Evolutionary conservation across 2,888 invertebrate genomes (phyloP).

Genomic region (Tanypteryx hageni): DNA sequence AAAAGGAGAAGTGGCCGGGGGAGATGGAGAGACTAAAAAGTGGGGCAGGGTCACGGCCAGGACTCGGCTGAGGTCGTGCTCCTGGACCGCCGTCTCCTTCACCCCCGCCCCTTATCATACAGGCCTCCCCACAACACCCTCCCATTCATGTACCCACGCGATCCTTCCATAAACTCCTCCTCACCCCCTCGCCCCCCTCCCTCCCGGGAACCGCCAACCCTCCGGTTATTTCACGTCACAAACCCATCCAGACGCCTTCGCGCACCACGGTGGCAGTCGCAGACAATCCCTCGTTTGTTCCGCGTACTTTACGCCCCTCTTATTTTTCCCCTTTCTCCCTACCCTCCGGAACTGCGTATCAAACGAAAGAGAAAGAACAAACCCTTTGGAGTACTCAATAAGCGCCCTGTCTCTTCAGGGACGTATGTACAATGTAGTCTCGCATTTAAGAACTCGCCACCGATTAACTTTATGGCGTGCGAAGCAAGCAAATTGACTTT

Average conservation of each 20-base stretch:
- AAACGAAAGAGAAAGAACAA: neutral
- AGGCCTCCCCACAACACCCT: neutral
- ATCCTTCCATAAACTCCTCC: neutral
- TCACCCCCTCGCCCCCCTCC: neutral
- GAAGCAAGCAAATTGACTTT: conserved; percentile 1
- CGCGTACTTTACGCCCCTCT: neutral
- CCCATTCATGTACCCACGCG: neutral
- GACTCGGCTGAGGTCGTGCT: conserved; percentile 39
- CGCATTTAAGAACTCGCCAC: conserved; percentile 1
- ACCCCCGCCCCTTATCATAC: neutral
- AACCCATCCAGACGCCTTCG: conserved; percentile 8
- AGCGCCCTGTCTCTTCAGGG: conserved; percentile 54
- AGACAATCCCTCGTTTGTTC: conserved; percentile 62
- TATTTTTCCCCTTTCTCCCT: conserved; percentile 11
- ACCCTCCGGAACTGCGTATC: conserved; percentile 41
- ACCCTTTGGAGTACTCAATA: conserved; percentile 21
- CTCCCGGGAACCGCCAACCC: no score
- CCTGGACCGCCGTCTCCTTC: neutral
- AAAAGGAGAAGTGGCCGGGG: neutral
- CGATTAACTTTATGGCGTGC: conserved; percentile 21
- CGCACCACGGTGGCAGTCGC: neutral
- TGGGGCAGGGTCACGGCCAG: conserved; percentile 52
- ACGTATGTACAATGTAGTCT: conserved; percentile 42
- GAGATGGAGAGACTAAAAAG: neutral
- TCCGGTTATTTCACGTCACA: neutral